Base-by-base conservation (phyloP, 2,888 invertebrate genomes). In the Ormyrus pomaceus region DNA sequence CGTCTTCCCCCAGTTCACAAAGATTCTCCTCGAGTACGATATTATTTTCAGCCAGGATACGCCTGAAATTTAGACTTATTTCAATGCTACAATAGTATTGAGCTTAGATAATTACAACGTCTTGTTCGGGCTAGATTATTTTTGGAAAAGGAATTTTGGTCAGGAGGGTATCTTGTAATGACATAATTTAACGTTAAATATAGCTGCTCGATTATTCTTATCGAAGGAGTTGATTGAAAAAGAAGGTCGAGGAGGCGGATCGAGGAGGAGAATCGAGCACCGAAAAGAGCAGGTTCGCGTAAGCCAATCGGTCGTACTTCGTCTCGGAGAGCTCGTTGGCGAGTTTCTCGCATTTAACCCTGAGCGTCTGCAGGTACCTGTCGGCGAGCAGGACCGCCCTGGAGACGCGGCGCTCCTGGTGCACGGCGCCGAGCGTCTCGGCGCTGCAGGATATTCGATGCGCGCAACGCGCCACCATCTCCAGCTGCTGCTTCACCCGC, bases 341-440 rank as follows among this genome's bases (percentile, higher is more conserved):
- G 78, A 90, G 82, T 81, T 89, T 89, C 58, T 89, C 88, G 73
- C 89, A 89, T 73, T 87, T 88, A 56, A 85, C 79, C 6, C 89
- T 86, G 66, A 90, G 82, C 19, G 87, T 80, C 68, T 87, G 88
- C 13, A 90, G 84, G 74, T 89, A 90, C 68, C 85, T 87, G 81
- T 90, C 90, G 19, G 88, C 88, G 34, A 90, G 83, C 9, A 86
- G 83, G 5, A 89, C 82, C 5, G 88, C 89, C 64, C 86, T 84
- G 46, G 90, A 89, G 9, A 90, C 83, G 59, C 90, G 85, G 46
- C 85, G 85, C 73, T 90, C 90, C 82, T 90, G 90, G 19, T 88
- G 87, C 34, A 90, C 87, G 0, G 90, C 89, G 5, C 90, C 90
- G 4, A 90, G 85, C 6, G 88, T 88, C 79, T 90, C 90, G 61